Evolutionary conservation across 2,113 vertebrate species (phyloP), one percentile per base, ranked within the genome.

Genomic region (Mustela nigripes): DNA sequence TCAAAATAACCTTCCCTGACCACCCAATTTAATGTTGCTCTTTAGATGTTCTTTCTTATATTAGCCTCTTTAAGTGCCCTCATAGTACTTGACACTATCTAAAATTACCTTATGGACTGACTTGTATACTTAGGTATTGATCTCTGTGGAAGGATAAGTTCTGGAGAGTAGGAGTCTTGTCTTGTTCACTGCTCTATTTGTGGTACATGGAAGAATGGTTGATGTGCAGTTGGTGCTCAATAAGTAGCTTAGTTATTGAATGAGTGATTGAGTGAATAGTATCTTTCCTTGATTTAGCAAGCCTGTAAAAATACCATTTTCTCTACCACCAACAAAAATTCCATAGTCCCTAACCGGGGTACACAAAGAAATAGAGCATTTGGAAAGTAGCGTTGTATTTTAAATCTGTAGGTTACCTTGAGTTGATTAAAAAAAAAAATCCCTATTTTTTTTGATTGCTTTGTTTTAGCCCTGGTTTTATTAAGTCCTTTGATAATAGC

Each of bases 381-480:
- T 83, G 88, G n/a, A 16, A 89, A 82, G 7, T 45, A 86, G 58
- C 11, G 48, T 82, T 90, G 81, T 80, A 62, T 48, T 85, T 96
- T 92, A 89, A 53, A 86, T 97, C 67, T 84, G 7, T 48, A 85
- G 22, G 11, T 67, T 93, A 78, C 21, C n/a, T 93, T 93, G 58
- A 90, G 7, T 69, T 24, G 22, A 88, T 82, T 18, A 76, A 73
- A 73, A 53, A 50, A 50, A 48, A 50, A 71, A 50, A 36, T 42
- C 1, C 10, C 16, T 53, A 71, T 28, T 74, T 95, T 95, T 36
- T 58, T 79, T 16, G 21, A 1, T 73, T 95, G 28, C 24, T 28
- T 93, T 78, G 91, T 71, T 96, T 91, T 93, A 96, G 65, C 45
- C 45, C 48, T 95, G 21, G 26, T 50, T 48, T 31, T 96, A 31